These are phyloP conservation scores for Liodrosophila aerea DNA, from an alignment of 2,888 invertebrate species.

Conservation along the genomic window DNA sequence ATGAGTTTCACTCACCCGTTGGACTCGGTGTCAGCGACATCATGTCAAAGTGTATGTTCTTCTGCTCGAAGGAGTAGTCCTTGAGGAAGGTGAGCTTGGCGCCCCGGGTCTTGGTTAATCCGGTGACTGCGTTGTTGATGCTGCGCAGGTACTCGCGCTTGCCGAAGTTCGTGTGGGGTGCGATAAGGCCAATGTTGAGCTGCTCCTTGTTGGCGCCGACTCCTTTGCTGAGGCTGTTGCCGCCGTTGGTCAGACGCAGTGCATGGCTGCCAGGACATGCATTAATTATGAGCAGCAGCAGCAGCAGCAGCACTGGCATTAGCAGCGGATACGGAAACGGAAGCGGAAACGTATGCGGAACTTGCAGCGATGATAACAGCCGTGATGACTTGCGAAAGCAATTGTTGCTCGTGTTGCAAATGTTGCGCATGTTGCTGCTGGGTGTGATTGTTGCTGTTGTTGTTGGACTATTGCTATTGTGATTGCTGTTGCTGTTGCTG, in stretches of 20 bases:
- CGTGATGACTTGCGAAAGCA: background rate
- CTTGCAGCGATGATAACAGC: background rate
- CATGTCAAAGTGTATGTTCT: conserved; percentile 86
- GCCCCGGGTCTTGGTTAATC: conserved; percentile 85
- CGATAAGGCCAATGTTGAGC: conserved; percentile 82
- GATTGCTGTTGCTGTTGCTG: conserved; percentile 19
- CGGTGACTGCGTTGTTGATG: conserved; percentile 86
- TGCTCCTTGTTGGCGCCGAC: conserved; percentile 79
- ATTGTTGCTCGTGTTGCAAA: conserved; percentile 13
- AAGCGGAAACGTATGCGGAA: background rate
- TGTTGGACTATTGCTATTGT: conserved; percentile 31
- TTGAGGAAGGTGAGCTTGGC: conserved; percentile 85
- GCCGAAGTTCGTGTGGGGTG: conserved; percentile 83
- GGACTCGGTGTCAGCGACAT: conserved; percentile 89
- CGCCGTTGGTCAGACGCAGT: conserved; percentile 76
- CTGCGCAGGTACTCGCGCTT: conserved; percentile 87
- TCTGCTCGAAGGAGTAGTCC: conserved; percentile 85
- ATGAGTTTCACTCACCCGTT: conserved; percentile 85
- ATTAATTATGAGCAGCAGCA: conserved; percentile 41
- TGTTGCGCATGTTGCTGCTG: conserved; percentile 47
- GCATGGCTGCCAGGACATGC: conserved; percentile 45
- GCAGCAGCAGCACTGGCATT: background rate
- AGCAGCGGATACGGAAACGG: background rate
- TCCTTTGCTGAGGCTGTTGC: conserved; percentile 69
- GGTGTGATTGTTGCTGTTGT: conserved; percentile 43